Conservation (phyloP, 2,113 vertebrate genomes). For the Pseudorasbora parva region DNA sequence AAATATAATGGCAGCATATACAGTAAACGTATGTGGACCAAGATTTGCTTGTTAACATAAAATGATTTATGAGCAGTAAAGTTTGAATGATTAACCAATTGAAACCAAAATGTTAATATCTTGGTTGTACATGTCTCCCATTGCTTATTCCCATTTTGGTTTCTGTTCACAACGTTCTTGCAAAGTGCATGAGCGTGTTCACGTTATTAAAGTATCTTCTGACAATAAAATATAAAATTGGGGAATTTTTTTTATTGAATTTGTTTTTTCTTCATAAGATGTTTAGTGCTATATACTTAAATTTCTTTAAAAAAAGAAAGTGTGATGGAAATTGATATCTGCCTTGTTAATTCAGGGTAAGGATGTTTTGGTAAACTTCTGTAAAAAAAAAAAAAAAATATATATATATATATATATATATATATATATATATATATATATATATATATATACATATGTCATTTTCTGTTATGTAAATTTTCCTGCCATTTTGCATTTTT, state of each 20-base stretch:
- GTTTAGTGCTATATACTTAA: neutral
- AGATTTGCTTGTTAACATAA: conserved; percentile 84
- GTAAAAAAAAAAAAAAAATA: too few species aligned
- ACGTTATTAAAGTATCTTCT: conserved; percentile 92
- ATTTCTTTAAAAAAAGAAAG: too few species aligned
- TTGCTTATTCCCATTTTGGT: conserved; percentile 77
- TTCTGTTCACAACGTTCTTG: conserved; percentile 76
- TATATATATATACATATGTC: too few species aligned
- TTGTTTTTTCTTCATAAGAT: neutral
- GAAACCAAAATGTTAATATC: conserved; percentile 76
- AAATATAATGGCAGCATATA: conserved; percentile 83
- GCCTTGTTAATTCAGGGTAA: neutral
- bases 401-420: too few species aligned
- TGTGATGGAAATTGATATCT: neutral
- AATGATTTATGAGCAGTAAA: conserved; percentile 72
- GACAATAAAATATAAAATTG: conserved; percentile 98
- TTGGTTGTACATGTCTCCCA: conserved; percentile 74
- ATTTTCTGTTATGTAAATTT: too few species aligned
- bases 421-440: too few species aligned
- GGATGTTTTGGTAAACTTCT: neutral
- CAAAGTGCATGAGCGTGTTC: conserved; percentile 84
- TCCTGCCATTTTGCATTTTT: too few species aligned
- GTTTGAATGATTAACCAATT: conserved; percentile 65
- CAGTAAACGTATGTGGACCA: conserved; percentile 89
- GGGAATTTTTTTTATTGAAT: conserved; percentile 67